phyloP scores from a whole-genome alignment of 2,797 vertebrate genomes.

The Melanitta fusca region DNA sequence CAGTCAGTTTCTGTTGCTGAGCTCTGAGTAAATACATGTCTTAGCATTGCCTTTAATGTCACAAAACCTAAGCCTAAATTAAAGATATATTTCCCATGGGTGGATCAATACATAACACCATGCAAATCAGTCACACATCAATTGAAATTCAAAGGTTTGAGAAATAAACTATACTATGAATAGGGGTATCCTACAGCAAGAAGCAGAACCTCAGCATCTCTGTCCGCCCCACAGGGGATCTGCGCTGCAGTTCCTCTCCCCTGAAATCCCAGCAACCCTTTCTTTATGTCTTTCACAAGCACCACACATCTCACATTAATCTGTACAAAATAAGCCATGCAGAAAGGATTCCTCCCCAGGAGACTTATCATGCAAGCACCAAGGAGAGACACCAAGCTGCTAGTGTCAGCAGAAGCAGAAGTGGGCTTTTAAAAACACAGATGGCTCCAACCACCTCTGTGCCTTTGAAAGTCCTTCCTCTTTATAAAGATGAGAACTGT shows the following conservation, averaged over 20 bases:
- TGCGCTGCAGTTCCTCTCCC: neutral
- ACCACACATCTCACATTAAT: rapidly evolving
- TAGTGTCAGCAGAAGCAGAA: neutral
- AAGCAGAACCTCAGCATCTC: neutral
- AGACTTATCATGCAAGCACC: neutral
- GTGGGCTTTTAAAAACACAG: neutral
- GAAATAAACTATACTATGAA: neutral
- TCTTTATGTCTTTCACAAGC: neutral
- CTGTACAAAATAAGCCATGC: neutral
- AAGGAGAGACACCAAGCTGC: neutral
- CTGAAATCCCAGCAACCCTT: neutral
- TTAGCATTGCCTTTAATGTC: neutral
- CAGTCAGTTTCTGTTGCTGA: neutral
- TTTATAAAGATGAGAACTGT: neutral
- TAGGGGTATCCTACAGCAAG: neutral
- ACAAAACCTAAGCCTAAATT: neutral
- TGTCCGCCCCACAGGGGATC: neutral
- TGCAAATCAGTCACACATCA: neutral
- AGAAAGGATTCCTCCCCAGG: neutral
- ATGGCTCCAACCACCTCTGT: neutral
- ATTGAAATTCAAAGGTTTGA: neutral
- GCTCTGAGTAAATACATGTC: neutral
- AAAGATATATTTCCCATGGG: rapidly evolving
- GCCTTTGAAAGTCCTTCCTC: neutral
- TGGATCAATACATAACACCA: rapidly evolving